Base-by-base conservation (phyloP, 53 echinoderm and acorn worm genomes). In the Henricia sp. region DNA sequence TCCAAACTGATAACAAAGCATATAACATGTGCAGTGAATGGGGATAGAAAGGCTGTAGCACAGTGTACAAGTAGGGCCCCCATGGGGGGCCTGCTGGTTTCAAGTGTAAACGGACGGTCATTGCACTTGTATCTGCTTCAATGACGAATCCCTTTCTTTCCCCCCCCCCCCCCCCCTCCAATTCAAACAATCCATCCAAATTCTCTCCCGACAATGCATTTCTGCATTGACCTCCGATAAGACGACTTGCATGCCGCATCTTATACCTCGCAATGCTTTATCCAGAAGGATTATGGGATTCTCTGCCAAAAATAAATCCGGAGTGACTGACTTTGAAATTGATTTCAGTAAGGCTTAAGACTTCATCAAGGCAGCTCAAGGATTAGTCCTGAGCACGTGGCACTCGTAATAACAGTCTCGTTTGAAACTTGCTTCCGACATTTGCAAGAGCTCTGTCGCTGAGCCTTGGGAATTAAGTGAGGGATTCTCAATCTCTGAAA, bases 21-120 rank as follows among this genome's bases (percentile, higher is more conserved):
- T 32, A 76, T 76, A 58, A 76, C 76, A 76, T 41, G 76, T 76
- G 76, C 42, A 43, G 59, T 76, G 76, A 76, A 76, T 76, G 57
- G 38, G 19, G 42, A 58, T 28, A 46, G 26, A 46, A 8, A 46
- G 70, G 29, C 28, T 26, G 27, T 14, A 43, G 48, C 59, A 39
- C 76, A 56, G 39, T 6, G 41, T 20, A 27, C 39, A 58, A 76
- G 59, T 76, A 41, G 26, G 57, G 40, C 76, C 76, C 39, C n/a
- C n/a, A n/a, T n/a, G 10, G 21, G 78, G 78, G 63, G 64, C 32
- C 48, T 2, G 1, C n/a, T 8, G 11, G 14, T 48, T 36, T 46
- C 78, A 30, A 78, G 78, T 34, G 50, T 50, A 78, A 6, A 64
- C 78, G 11, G 50, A 21, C 78, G 64, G 78, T 78, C 78, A 44